A percentile compares a stretch with the other conserved stretches of the same genome.
Evolutionary conservation across 2,797 vertebrate species (phyloP).

Genomic region (Choloepus didactylus): DNA sequence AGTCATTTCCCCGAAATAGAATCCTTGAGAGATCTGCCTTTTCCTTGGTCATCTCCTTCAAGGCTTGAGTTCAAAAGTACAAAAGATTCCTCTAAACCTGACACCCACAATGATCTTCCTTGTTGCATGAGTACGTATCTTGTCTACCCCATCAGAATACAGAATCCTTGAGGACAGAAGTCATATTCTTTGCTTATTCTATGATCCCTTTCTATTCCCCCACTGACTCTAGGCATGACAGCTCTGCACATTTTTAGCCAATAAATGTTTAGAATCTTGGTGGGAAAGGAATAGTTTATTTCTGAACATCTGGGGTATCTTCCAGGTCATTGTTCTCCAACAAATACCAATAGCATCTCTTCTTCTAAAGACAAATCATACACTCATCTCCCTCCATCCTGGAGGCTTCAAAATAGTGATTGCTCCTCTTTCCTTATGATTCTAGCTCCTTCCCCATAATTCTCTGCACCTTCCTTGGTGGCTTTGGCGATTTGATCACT

Average conservation of each 20-base stretch:
- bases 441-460: background rate
- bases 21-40: background rate
- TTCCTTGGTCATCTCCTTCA: background rate
- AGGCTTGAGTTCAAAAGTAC: conserved; percentile 1
- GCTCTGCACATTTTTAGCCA: background rate
- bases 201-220: background rate
- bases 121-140: background rate
- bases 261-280: background rate
- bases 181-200: background rate
- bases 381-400: background rate
- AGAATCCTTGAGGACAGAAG: background rate
- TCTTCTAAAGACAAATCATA: background rate
- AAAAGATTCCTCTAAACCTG: background rate
- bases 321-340: background rate
- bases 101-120: background rate
- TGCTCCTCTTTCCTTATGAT: background rate
- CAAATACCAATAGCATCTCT: background rate
- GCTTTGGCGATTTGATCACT: background rate
- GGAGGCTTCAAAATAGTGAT: background rate
- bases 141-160: background rate
- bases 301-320: background rate
- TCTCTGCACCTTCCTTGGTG: background rate
- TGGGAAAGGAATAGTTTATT: background rate
- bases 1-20: background rate
- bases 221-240: background rate